Base-by-base conservation (phyloP, 2,888 invertebrate species). In the Caradrina clavipalpis region DNA sequence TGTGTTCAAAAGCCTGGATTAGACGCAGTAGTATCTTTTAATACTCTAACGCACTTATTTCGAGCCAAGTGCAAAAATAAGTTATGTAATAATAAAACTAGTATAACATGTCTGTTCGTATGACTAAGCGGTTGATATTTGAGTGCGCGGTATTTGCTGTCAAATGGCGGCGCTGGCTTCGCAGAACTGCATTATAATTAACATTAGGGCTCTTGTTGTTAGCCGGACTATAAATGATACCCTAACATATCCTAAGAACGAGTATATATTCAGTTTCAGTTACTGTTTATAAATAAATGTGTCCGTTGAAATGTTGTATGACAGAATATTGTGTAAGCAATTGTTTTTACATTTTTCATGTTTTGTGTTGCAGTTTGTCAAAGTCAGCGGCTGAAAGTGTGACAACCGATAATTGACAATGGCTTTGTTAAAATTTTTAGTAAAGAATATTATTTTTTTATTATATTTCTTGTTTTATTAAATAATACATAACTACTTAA, bases 61-160 rank as follows among this genome's bases (percentile, higher is more conserved):
- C 60, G 76, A 85, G 83, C 77, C 79, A 83, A 84, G 81, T 72
- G 78, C 85, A 78, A 83, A 84, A 84, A 84, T 84, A 86, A 86
- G 83, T 87, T 84, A 83, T 64, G 67, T 82, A 82, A 80, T 81
- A 79, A 85, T 84, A 83, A 85, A 83, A 83, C 73, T 81, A 85
- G 72, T 76, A 68, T 76, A 85, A 76, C 75, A 81, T 81, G 85
- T 81, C 73, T 80, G 83, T 80, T 73, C 61, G 60, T 85, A 85
- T 93, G 94, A 93, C 89, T 92, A 91, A 93, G 89, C 88, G 86
- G 70, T 86, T 90, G 93, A 92, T 93, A 94, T 93, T 92, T 91
- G 89, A 89, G 88, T 82, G 85, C 78, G 73, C 82, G 82, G 88
- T 86, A 88, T 89, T 89, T 84, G 88, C 88, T 87, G 91, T 92